A percentile compares a stretch with the other conserved stretches of the same genome.
Conservation (phyloP, 2,888 invertebrate species). For the Conchocele bisecta region DNA sequence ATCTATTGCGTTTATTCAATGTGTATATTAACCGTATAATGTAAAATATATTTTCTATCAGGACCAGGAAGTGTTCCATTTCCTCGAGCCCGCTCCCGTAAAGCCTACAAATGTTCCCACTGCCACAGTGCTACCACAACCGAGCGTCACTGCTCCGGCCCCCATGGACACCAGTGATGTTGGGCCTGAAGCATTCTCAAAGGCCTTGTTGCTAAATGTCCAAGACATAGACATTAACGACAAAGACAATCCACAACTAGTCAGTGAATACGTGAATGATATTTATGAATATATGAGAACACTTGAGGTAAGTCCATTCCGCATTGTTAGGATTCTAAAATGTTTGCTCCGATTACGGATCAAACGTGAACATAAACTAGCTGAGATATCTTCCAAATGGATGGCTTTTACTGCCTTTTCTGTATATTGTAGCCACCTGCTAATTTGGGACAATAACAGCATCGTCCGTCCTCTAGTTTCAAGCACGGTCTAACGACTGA, state of each 20-base stretch:
- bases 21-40: too few relatives aligned
- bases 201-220: conserved; percentile 67
- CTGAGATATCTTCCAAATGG: too few relatives aligned
- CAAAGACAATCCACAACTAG: conserved; percentile 89
- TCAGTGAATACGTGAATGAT: conserved; percentile 93
- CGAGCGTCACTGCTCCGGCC: conserved; percentile 49
- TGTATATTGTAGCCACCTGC: too few relatives aligned
- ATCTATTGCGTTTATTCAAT: too few relatives aligned
- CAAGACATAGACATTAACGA: conserved; percentile 88
- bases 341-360: too few relatives aligned
- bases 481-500: too few relatives aligned
- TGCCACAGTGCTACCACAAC: conserved; percentile 49
- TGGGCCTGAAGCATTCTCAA: conserved; percentile 72
- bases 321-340: too few relatives aligned
- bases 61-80: conserved; percentile 55
- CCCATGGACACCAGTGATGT: conserved; percentile 77
- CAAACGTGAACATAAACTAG: too few relatives aligned
- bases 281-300: conserved; percentile 92
- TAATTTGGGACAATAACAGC: too few relatives aligned
- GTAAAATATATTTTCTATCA: too few relatives aligned
- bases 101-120: conserved; percentile 44
- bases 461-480: too few relatives aligned
- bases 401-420: too few relatives aligned
- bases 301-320: conserved; percentile 88
- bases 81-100: conserved; percentile 39